Evolutionary conservation across 2,113 vertebrate genomes (phyloP).

Genomic region (Odocoileus hemionus): DNA sequence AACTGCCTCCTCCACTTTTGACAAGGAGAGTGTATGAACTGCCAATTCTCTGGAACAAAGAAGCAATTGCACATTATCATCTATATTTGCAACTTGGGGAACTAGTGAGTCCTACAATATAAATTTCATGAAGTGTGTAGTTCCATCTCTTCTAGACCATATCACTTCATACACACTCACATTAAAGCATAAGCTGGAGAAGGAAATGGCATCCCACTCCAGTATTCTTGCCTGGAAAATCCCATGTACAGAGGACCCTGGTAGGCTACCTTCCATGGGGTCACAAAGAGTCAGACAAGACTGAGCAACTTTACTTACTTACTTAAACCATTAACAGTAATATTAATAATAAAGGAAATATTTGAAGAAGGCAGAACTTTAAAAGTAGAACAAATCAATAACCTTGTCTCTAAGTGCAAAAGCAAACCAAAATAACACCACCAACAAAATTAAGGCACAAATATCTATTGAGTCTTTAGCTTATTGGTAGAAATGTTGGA

Average conservation of each 20-base stretch:
- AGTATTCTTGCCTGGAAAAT: background rate
- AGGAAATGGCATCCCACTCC: background rate
- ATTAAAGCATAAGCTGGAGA: background rate
- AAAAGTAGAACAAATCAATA: background rate
- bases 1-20: background rate
- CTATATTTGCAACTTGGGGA: background rate
- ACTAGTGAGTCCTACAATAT: background rate
- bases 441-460: background rate
- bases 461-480: background rate
- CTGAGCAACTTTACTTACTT: background rate
- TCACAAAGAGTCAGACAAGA: fast-evolving
- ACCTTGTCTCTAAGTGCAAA: background rate
- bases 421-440: background rate
- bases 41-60: background rate
- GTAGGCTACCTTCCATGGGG: background rate
- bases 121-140: background rate
- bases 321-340: background rate
- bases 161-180: background rate
- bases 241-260: background rate
- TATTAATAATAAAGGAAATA: background rate
- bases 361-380: background rate
- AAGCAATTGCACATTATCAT: background rate
- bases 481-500: background rate
- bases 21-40: background rate
- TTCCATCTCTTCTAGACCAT: background rate